Evolutionary conservation across 2,888 invertebrate species (phyloP), one percentile per base, ranked within the genome.

Genomic region (Athetis lepigone): DNA sequence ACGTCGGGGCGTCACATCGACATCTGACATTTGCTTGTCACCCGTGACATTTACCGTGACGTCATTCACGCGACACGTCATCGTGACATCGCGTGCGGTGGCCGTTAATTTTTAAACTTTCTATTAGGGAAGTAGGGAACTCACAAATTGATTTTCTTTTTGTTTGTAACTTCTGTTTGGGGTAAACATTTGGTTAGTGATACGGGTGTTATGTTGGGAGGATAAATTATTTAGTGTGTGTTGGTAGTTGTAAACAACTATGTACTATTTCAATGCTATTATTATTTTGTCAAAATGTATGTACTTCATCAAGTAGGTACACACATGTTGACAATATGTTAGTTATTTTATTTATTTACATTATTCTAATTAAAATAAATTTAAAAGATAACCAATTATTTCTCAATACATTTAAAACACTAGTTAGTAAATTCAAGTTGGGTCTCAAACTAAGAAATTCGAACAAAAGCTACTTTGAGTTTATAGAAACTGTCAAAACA

Each of bases 31-130:
- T 62, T 64, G 43, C 43, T 60, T 67, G 71, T 79, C 72, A 75
- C 77, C 60, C 62, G 65, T 84, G 84, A 85, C 81, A 86, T 83
- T 85, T 79, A 62, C 51, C 81, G 81, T 77, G 84, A 82, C 84
- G 85, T 85, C 86, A 85, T 88, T 85, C 87, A 88, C 81, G 83
- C 84, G 90, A 89, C 89, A 88, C 86, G 65, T 82, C 85, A 75
- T 85, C 88, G 61, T 81, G 90, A 90, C 92, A 81, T 91, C 90
- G 91, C 92, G 91, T 91, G 92, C 75, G 54, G 74, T 54, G 36
- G 68, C 68, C 79, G 84, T 92, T 83, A 90, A 93, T 92, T 90
- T 90, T 93, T 93, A 90, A 92, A 89, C 81, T 87, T 89, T 90
- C 90, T 83, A 92, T 92, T 69, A 79, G 29, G 77, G 47, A 39